Percentiles rank a stretch among this genome's conserved stretches.
These are phyloP conservation scores for Agrochola lota DNA, from an alignment of 2,888 invertebrate genomes.

Conservation along the genomic window DNA sequence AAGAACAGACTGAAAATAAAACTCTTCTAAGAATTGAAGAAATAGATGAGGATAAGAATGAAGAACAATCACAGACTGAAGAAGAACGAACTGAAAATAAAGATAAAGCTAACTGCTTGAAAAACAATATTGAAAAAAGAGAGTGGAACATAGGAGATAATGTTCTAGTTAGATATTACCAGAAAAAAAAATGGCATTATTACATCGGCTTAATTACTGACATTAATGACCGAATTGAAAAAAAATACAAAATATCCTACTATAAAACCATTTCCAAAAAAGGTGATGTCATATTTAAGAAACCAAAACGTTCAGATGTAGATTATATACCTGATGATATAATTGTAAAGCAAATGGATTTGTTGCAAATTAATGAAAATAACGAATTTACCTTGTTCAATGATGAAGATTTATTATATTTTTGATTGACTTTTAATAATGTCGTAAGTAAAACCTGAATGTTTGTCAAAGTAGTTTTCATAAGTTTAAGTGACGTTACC, in stretches of 20 bases:
- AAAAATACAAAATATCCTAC: neutral
- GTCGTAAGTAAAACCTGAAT: too few relatives aligned
- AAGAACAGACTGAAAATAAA: too few relatives aligned
- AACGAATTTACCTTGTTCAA: too few relatives aligned
- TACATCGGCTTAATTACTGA: conserved; percentile 2
- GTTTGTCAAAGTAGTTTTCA: too few relatives aligned
- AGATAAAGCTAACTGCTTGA: neutral
- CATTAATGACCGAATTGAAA: neutral
- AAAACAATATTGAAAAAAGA: neutral
- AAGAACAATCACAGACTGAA: neutral
- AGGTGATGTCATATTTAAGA: neutral
- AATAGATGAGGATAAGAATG: too few relatives aligned
- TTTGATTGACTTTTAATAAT: too few relatives aligned
- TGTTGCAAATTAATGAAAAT: too few relatives aligned
- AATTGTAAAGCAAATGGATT: too few relatives aligned
- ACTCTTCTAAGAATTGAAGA: too few relatives aligned
- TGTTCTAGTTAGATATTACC: conserved; percentile 3
- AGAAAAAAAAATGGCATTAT: neutral
- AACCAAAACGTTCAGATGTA: conserved; percentile 5
- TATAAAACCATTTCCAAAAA: conserved; percentile 4
- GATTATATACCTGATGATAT: neutral
- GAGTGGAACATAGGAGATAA: conserved; percentile 6
- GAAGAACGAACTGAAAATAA: neutral
- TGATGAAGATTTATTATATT: too few relatives aligned
- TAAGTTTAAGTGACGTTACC: too few relatives aligned